A percentile compares a stretch with the other conserved stretches of the same genome.
Conservation (phyloP, 2,113 vertebrate species). For the Melanocharis versteri region DNA sequence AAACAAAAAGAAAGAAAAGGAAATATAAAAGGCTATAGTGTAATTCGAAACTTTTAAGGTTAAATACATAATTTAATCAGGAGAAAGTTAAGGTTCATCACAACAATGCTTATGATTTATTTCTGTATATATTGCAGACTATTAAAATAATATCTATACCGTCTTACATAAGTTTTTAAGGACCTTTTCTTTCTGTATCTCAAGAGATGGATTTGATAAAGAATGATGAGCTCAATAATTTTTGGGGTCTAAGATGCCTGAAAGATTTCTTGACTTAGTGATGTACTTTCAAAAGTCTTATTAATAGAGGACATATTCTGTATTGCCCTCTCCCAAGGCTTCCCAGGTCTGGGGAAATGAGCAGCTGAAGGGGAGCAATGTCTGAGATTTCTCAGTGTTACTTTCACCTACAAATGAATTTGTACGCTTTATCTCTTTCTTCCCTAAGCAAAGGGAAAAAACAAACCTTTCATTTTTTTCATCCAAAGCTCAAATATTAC, state of each 20-base stretch:
- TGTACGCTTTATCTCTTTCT: not conserved
- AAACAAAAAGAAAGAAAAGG: not conserved
- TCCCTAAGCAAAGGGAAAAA: not conserved
- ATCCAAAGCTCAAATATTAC: not conserved
- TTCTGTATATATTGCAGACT: not conserved
- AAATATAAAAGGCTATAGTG: not conserved
- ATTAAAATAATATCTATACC: not conserved
- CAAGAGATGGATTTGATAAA: not conserved
- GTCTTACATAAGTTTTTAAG: not conserved
- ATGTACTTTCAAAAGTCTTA: not conserved
- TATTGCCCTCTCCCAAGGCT: not conserved
- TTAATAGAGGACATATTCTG: not conserved
- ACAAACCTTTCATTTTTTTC: not conserved
- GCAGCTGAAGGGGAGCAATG: not conserved
- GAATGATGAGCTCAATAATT: not conserved
- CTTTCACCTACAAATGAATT: not conserved
- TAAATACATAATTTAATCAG: not conserved
- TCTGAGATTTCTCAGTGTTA: not conserved
- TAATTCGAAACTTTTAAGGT: not conserved
- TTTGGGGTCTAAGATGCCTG: not conserved
- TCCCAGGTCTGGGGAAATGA: not conserved
- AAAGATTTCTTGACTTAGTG: not conserved
- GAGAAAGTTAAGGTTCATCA: not conserved
- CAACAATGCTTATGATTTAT: not conserved
- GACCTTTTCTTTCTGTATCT: not conserved